phyloP scores from a whole-genome alignment of 92 coral and sea anemone genomes.

The Meandrina meandrites region DNA sequence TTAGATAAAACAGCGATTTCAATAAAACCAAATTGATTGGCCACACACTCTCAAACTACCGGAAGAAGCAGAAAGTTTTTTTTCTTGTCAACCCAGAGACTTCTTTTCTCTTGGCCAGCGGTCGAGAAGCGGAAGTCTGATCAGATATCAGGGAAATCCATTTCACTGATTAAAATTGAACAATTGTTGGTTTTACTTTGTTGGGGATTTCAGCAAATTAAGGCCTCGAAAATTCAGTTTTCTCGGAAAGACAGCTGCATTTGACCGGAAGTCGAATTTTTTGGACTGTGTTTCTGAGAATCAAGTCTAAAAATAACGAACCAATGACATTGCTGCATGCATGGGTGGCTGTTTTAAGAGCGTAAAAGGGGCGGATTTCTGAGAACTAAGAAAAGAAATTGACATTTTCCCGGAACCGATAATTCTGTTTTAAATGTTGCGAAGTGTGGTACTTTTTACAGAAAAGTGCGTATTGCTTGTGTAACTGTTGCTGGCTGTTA shows the following conservation, averaged over 20 bases:
- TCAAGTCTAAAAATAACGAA: background rate
- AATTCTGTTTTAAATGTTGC: background rate
- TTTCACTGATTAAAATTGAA: too few relatives aligned
- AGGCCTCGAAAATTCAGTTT: background rate
- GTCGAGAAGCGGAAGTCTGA: too few relatives aligned
- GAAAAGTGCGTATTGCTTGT: background rate
- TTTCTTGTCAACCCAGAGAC: too few relatives aligned
- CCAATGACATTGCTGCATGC: background rate
- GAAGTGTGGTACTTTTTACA: background rate
- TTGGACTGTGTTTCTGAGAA: slow-evolving; percentile 6
- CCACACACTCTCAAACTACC: too few relatives aligned
- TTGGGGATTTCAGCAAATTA: too few relatives aligned
- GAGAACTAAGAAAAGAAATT: background rate
- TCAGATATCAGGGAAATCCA: too few relatives aligned
- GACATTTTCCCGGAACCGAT: background rate
- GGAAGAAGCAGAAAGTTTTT: too few relatives aligned
- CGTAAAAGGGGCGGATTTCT: background rate
- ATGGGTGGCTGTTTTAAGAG: background rate
- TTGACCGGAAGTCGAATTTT: background rate
- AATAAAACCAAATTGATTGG: too few relatives aligned
- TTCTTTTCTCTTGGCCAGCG: too few relatives aligned
- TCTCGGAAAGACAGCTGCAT: background rate
- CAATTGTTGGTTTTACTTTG: too few relatives aligned
- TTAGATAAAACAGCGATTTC: too few relatives aligned
- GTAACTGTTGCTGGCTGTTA: background rate